Evolutionary conservation across 2,797 vertebrate genomes (phyloP), one percentile per base, ranked within the genome.

Genomic region (Peromyscus eremicus): DNA sequence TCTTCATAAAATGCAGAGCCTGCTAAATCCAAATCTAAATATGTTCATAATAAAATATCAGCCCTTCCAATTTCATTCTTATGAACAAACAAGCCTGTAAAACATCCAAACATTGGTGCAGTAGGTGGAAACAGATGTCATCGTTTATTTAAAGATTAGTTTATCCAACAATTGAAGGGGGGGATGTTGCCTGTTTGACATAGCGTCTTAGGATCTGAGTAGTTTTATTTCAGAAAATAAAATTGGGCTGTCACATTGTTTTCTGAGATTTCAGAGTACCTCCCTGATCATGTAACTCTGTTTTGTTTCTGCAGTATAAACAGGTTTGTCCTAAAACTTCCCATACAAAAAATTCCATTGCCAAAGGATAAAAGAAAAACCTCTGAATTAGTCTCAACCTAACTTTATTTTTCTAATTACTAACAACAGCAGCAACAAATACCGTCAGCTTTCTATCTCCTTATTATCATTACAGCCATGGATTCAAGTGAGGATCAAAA

Each of bases 121-220:
- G 94, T 96, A 90, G 94, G 95, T 97, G 92, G 94, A 84, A 97
- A 96, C 92, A 97, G 94, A 95, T 96, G 94, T 49, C 94, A 93
- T 57, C 43, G 11, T 94, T 97, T 97, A 96, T 98, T 98, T 98
- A 92, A 95, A 97, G 91, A 79, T 92, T 79, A 77, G 82, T 97
- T 95, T 98, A 95, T 96, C 96, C 96, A 96, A 89, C 75, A 95
- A 75, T 64, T 32, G 13, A 94, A 97, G 75, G 34, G 84, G 60
- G 1, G n/a, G 49, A 66, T 71, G 87, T 92, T 97, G 85, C 76
- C 84, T 97, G 85, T 70, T 95, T 84, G 73, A 84, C 6, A 85
- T 29, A 91, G 84, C 27, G 25, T 70, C 43, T 97, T 94, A 77
- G 75, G 12, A 73, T 76, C 21, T 89, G 57, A 96, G 17, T 68